These are phyloP conservation scores for Eupithecia centaureata DNA, from an alignment of 2,888 invertebrate species.

Conservation along the genomic window DNA sequence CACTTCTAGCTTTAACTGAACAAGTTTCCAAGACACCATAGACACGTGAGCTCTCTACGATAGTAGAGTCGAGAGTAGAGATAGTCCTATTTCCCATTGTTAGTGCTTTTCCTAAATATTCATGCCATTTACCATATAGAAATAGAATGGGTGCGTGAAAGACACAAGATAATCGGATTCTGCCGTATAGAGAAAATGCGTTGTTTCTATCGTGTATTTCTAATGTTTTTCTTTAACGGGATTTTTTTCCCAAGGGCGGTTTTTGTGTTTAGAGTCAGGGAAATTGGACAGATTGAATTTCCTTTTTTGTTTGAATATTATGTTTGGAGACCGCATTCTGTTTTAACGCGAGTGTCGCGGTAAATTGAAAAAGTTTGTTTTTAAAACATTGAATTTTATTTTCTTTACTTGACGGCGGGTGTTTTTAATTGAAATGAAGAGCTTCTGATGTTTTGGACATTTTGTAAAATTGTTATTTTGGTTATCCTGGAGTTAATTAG, in stretches of 20 bases:
- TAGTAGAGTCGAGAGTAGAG: too few relatives aligned
- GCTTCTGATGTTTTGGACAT: conserved; percentile 12
- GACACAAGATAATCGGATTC: conserved; percentile 61
- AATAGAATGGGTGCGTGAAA: conserved; percentile 45
- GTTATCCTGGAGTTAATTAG: conserved; percentile 11
- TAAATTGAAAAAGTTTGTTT: conserved; percentile 46
- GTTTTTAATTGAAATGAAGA: conserved; percentile 33
- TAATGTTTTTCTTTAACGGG: conserved; percentile 56
- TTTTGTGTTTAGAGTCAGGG: conserved; percentile 57
- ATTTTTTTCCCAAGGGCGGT: conserved; percentile 58
- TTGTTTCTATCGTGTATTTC: conserved; percentile 57
- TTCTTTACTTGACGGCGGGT: conserved; percentile 27
- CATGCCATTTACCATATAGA: conserved; percentile 30
- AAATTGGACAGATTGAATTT: conserved; percentile 64
- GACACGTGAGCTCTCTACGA: conserved; percentile 16
- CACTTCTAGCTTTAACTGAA: not conserved
- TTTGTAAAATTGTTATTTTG: conserved; percentile 15
- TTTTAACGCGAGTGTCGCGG: conserved; percentile 37
- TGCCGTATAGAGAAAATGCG: conserved; percentile 47
- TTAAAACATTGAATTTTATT: conserved; percentile 34
- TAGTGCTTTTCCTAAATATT: conserved; percentile 27
- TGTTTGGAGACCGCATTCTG: conserved; percentile 36
- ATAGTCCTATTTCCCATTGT: conserved; percentile 20
- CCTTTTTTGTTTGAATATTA: conserved; percentile 59
- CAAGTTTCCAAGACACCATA: conserved; percentile 6